These are phyloP conservation scores for Chymomyza fuscimana DNA, from an alignment of 2,888 invertebrate genomes.

Conservation along the genomic window DNA sequence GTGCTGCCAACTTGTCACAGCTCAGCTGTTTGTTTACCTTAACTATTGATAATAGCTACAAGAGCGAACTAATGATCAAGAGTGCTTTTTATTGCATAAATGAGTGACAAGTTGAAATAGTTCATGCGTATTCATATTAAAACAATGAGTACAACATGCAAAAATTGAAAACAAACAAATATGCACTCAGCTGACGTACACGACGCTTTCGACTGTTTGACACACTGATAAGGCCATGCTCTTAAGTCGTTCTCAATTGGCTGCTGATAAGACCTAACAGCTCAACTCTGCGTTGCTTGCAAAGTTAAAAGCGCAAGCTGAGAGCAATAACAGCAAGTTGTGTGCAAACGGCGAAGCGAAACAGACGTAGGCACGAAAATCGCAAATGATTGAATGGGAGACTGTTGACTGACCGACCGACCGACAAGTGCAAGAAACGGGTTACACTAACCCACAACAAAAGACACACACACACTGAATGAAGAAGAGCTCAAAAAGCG, in stretches of 20 bases:
- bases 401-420: conserved; percentile 16
- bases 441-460: conserved; percentile 57
- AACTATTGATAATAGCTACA: conserved; percentile 39
- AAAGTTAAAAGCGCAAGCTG: conserved; percentile 44
- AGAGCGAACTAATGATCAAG: conserved; percentile 11
- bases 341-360: conserved; percentile 53
- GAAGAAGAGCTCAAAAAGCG: conserved; percentile 49
- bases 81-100: neutral
- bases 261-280: conserved; percentile 25
- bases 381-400: conserved; percentile 50
- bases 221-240: neutral
- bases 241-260: conserved; percentile 2
- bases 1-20: conserved; percentile 31
- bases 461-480: conserved; percentile 30
- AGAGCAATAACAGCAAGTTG: conserved; percentile 51
- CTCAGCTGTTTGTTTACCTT: conserved; percentile 46
- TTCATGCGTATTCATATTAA: neutral
- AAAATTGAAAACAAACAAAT: neutral
- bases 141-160: neutral
- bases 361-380: conserved; percentile 51
- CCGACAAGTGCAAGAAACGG: conserved; percentile 64
- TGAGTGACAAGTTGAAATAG: neutral
- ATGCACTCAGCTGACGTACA: neutral
- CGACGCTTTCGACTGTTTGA: neutral
- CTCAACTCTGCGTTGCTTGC: conserved; percentile 11